Evolutionary conservation across 2,888 invertebrate genomes (phyloP).

Genomic region (Orthosia gracilis): DNA sequence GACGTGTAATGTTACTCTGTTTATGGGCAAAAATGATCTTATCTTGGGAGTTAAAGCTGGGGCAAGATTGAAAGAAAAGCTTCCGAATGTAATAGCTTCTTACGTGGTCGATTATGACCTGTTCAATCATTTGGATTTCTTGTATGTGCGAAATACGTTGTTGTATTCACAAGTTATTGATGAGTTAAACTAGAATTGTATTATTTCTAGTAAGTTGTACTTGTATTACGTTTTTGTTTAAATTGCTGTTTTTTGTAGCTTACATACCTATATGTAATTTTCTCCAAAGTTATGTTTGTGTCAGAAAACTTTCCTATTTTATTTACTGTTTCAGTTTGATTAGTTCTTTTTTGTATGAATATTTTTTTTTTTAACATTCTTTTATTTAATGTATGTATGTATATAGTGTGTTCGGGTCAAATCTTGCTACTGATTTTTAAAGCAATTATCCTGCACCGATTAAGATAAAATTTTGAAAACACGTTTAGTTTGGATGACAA

Average conservation of each 20-base stretch:
- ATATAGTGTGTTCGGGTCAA: no score
- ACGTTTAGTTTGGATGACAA: no score
- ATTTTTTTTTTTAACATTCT: no score
- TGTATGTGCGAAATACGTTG: neutral
- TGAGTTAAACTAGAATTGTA: slow-evolving; percentile 9
- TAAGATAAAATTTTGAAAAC: no score
- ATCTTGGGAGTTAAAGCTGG: slow-evolving; percentile 18
- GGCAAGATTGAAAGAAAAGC: slow-evolving; percentile 2
- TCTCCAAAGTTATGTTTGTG: neutral
- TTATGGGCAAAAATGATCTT: slow-evolving; percentile 27
- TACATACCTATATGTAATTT: no score
- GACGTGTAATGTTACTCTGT: slow-evolving; percentile 33
- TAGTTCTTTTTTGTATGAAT: neutral
- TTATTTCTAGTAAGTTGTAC: neutral
- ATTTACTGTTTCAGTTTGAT: neutral
- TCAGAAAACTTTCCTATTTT: neutral
- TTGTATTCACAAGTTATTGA: slow-evolving; percentile 36
- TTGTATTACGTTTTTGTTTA: neutral
- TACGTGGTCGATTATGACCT: slow-evolving; percentile 16
- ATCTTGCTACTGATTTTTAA: no score
- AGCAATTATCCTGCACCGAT: no score
- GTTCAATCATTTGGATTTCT: slow-evolving; percentile 45
- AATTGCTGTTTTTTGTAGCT: neutral
- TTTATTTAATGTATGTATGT: no score
- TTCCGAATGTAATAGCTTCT: slow-evolving; percentile 35